Evolutionary conservation across 1,140 invertebrate species (phyloP), one percentile per base, ranked within the genome.

Genomic region (Philopotamus ludificatus): DNA sequence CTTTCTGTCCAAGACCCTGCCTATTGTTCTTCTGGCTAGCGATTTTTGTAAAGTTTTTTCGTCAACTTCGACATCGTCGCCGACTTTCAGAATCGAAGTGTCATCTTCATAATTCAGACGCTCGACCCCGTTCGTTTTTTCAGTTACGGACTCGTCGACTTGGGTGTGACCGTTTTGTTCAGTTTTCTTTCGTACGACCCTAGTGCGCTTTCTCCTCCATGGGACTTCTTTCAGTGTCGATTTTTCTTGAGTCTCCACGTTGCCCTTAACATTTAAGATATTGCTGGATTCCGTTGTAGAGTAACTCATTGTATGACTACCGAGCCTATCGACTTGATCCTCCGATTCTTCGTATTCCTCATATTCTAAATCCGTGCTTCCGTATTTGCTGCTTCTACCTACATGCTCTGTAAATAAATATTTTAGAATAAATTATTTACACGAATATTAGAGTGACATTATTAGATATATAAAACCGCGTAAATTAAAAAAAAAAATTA

Each of bases 91-190:
- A 34, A 34, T 34, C 28, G 28, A 7, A 34, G 28, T 7, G 28
- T 34, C 28, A 4, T 34, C 28, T 34, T 34, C 28, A 12, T 4
- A 7, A 12, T 4, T 34, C 4, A 4, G 28, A 7, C 49, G 23
- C 12, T 65, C 34, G 9, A 26, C 55, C 49, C 1, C 9, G 22
- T 8, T 47, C 44, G 18, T 7, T 21, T 45, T 64, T 42, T 12
- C 26, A 22, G 67, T 41, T 70, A 73, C 66, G 15, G 74, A 76
- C 0, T 74, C 74, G 58, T 75, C 65, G 9, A 20, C 1, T 2
- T 57, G 25, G 23, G 63, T 61, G 64, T 66, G 45, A 9, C 41
- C 53, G 4, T 26, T 15, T 41, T 9, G 12, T 20, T 2, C 26
- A 7, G n/a, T 63, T 49, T 47, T 57, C 66, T 58, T 74, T 74